Base-by-base conservation (phyloP, 2,797 vertebrate species). In the Crenichthys baileyi region DNA sequence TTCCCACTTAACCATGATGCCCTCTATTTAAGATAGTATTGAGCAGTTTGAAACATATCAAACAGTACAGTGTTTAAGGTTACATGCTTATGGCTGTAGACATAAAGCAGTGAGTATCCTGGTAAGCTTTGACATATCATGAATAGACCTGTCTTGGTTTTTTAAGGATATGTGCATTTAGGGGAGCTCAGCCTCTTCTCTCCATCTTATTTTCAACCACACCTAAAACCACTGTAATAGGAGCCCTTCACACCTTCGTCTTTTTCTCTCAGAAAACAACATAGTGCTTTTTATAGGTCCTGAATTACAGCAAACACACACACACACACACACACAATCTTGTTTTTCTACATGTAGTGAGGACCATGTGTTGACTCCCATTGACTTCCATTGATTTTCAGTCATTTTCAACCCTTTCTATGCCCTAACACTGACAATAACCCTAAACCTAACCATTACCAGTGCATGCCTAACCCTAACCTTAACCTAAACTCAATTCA, bases 21-120 rank as follows among this genome's bases (percentile, higher is more conserved):
- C 88, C 79, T 87, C 88, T 92, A 90, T 95, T 95, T 95, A 90
- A 89, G 90, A 90, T 86, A 89, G 89, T 87, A 92, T 94, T 93
- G 90, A 92, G 88, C 90, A 93, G 93, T 93, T 91, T 92, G 79
- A 87, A 88, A 90, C 86, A 76, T 89, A 91, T 90, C 83, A 91
- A 84, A 74, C 91, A 20, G 84, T 73, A 31, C 60, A 75, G 79
- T 61, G 74, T 86, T 90, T 78, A 88, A 89, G 93, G 86, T 89
- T 86, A 84, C 84, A 90, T 82, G 85, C 87, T 86, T 86, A 87
- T 88, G 80, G 90, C 91, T 90, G 46, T 83, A 55, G 29, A 80
- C 79, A 87, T 85, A 80, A 84, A 77, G 82, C 80, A 48, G 85
- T 74, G 82, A 91, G 90, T 75, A 82, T 89, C 89, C 86, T 56